A percentile compares a stretch with the other conserved stretches of the same genome.
Conservation (phyloP, 2,888 invertebrate genomes). For the Melitaea athalia region DNA sequence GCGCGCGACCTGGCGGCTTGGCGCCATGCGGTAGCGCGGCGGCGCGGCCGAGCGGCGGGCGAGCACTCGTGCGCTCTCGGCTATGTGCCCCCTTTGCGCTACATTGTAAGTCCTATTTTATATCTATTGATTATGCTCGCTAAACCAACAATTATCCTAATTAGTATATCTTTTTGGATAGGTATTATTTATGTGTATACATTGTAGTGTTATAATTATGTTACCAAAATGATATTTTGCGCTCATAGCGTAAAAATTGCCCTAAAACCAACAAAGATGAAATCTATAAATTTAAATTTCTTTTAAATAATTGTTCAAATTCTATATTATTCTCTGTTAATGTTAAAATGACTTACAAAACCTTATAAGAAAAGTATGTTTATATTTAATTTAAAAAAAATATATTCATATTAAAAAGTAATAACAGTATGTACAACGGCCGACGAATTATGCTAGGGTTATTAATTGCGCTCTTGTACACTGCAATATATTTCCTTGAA, state of each 20-base stretch:
- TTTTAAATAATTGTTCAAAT: too few relatives aligned
- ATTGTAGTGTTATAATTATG: background rate
- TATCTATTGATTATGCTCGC: conserved; percentile 1
- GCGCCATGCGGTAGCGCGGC: conserved; percentile 66
- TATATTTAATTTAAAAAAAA: background rate
- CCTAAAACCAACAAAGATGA: too few relatives aligned
- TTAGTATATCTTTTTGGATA: background rate
- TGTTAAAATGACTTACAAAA: too few relatives aligned
- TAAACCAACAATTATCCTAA: background rate
- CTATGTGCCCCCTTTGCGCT: conserved; percentile 81
- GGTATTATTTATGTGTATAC: background rate
- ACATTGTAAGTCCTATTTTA: conserved; percentile 70
- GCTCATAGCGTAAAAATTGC: too few relatives aligned
- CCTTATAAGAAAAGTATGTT: background rate
- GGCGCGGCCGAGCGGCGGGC: conserved; percentile 76
- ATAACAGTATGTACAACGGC: conserved; percentile 21
- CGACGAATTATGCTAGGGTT: conserved; percentile 29
- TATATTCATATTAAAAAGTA: conserved; percentile 3
- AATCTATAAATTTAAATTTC: too few relatives aligned
- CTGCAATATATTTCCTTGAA: conserved; percentile 26
- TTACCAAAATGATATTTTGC: too few relatives aligned
- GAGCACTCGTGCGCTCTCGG: conserved; percentile 76
- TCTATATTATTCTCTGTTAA: too few relatives aligned
- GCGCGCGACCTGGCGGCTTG: conserved; percentile 54
- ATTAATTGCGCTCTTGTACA: conserved; percentile 27